These are phyloP conservation scores for Gonioctena quinquepunctata DNA, from an alignment of 1,140 invertebrate species.

Conservation along the genomic window DNA sequence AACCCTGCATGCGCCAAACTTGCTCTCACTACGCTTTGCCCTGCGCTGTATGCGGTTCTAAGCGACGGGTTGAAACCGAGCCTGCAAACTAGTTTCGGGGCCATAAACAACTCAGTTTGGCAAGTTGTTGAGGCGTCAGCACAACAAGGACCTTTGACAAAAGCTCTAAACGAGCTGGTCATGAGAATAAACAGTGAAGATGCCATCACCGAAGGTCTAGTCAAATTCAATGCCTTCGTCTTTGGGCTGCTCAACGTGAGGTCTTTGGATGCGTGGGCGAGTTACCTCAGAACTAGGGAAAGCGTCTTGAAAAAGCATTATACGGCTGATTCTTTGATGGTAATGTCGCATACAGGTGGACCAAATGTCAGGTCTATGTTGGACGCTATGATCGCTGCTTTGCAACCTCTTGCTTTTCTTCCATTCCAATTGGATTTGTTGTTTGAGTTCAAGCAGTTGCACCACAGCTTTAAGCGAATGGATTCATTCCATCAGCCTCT, in stretches of 20 bases:
- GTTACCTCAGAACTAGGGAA: slow-evolving; percentile 80
- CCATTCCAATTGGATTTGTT: slow-evolving; percentile 81
- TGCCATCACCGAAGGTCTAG: slow-evolving; percentile 78
- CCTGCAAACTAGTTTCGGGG: slow-evolving; percentile 83
- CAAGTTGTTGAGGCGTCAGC: slow-evolving; percentile 85
- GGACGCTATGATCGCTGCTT: slow-evolving; percentile 72
- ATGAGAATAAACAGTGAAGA: slow-evolving; percentile 84
- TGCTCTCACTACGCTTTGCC: slow-evolving; percentile 75
- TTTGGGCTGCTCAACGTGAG: slow-evolving; percentile 83
- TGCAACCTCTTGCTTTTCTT: slow-evolving; percentile 75
- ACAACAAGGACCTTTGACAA: slow-evolving; percentile 81
- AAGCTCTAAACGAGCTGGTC: slow-evolving; percentile 84
- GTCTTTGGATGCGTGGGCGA: slow-evolving; percentile 83
- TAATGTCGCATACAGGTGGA: slow-evolving; percentile 69
- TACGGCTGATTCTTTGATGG: slow-evolving; percentile 69
- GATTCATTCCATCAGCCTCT: slow-evolving; percentile 55
- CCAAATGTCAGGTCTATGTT: slow-evolving; percentile 66
- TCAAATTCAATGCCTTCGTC: slow-evolving; percentile 89
- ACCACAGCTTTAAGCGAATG: slow-evolving; percentile 74
- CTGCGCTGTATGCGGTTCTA: slow-evolving; percentile 81
- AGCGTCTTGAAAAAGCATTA: slow-evolving; percentile 83
- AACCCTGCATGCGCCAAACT: slow-evolving; percentile 70
- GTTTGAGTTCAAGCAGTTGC: slow-evolving; percentile 77
- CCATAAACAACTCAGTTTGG: slow-evolving; percentile 87
- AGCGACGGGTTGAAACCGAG: slow-evolving; percentile 80